Base-by-base conservation (phyloP, 2,797 vertebrate species). In the Argyrosomus regius region DNA sequence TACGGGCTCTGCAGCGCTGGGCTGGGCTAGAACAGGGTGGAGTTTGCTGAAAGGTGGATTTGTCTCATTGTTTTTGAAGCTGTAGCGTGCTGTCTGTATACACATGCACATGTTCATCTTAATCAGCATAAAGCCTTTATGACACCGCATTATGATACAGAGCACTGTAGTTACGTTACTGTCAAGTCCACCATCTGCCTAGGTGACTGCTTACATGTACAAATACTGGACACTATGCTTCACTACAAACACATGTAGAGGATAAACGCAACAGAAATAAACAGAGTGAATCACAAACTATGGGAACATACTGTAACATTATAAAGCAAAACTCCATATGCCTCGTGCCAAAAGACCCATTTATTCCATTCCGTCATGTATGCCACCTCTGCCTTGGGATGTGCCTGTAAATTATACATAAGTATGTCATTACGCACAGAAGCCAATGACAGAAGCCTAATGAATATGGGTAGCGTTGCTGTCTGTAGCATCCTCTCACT, bases 401-500 rank as follows among this genome's bases (percentile, higher is more conserved):
- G 65, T 54, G 75, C 26, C 60, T 83, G 83, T 92, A 88, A 91
- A 93, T 92, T 87, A 92, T 88, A 89, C 79, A 93, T 85, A 89
- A 91, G 77, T 75, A 72, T 87, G 80, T 85, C 70, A 87, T 90
- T 85, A 85, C 17, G 52, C 85, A 82, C 76, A 82, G 63, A 56
- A 86, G 71, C 72, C 88, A 48, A 39, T 48, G 77, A 90, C 76
- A 80, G 77, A 75, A 74, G 77, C 60, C 82, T 90, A 87, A 93
- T 91, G 89, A 92, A 88, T 76, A 86, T 74, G 71, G 87, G 91
- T 85, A 87, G 81, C 24, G 6, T 72, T 20, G 66, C 77, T 75
- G 71, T 89, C 78, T 54, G 84, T 85, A 82, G 87, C 87, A 74
- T 89, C 84, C 57, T 59, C 84, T 87, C 84, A 62, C 80, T 78